Percentiles rank a stretch among this genome's conserved stretches.
phyloP scores from a whole-genome alignment of 2,888 invertebrate species.

The Agriopis marginaria region DNA sequence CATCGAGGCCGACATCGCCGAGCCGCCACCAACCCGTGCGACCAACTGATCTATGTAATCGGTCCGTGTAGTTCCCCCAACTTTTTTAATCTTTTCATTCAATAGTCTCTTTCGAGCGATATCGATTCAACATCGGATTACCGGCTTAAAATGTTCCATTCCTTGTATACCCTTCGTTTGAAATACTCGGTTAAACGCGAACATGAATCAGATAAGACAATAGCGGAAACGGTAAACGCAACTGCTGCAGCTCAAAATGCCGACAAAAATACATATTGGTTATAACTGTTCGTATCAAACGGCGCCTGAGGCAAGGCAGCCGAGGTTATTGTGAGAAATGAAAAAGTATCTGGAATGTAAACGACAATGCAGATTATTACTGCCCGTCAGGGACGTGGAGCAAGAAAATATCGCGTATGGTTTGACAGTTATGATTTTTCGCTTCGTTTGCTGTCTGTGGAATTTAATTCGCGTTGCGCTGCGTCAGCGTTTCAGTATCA shows the following conservation, averaged over 20 bases:
- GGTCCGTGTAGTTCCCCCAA: conserved; percentile 58
- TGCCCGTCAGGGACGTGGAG: conserved; percentile 70
- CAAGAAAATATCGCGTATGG: conserved; percentile 65
- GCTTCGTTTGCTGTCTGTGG: conserved; percentile 25
- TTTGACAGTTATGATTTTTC: conserved; percentile 47
- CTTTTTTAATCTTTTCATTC: conserved; percentile 62
- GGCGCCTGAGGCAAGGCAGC: conserved; percentile 63
- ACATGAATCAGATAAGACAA: conserved; percentile 61
- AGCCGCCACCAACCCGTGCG: conserved; percentile 42
- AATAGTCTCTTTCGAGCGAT: conserved; percentile 56
- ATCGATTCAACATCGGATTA: conserved; percentile 57
- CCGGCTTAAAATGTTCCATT: conserved; percentile 52
- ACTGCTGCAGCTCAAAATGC: conserved; percentile 59
- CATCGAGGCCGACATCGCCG: conserved; percentile 64
- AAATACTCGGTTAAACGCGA: conserved; percentile 40
- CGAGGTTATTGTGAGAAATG: conserved; percentile 67
- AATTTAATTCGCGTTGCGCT: conserved; percentile 40
- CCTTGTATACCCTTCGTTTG: conserved; percentile 46
- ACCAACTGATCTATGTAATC: conserved; percentile 64
- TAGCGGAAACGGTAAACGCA: conserved; percentile 53
- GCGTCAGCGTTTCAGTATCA: conserved; percentile 52
- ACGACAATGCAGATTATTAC: conserved; percentile 80
- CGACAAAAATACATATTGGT: conserved; percentile 61
- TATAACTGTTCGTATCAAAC: conserved; percentile 68
- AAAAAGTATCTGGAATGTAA: conserved; percentile 77